Conservation (phyloP, 1,140 invertebrate species). For the Drosophila sp. region DNA sequence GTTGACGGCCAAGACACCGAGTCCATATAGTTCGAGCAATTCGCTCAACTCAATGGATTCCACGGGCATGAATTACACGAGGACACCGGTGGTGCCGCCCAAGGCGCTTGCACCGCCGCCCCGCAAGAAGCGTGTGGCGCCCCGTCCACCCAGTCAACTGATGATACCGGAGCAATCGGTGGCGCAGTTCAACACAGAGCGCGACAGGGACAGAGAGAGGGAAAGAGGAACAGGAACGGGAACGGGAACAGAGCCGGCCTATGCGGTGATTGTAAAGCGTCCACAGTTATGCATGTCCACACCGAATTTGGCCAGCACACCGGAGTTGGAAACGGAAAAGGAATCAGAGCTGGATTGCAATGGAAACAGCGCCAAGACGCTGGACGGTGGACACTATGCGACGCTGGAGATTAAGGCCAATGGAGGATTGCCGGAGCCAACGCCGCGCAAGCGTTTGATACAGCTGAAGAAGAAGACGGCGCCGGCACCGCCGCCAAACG, state of each 20-base stretch:
- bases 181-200: constrained; percentile 33
- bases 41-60: constrained; percentile 84
- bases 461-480: constrained; percentile 79
- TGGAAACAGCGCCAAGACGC: constrained; percentile 58
- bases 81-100: constrained; percentile 64
- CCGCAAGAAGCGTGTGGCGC: constrained; percentile 80
- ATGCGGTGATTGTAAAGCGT: constrained; percentile 66
- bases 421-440: constrained; percentile 61
- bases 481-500: constrained; percentile 62
- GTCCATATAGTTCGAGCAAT: constrained; percentile 84
- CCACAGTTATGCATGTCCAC: constrained; percentile 80
- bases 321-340: constrained; percentile 51
- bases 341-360: constrained; percentile 58
- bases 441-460: constrained; percentile 68
- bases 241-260: constrained; percentile 49
- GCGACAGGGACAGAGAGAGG: not conserved
- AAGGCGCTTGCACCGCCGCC: constrained; percentile 69
- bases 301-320: constrained; percentile 65
- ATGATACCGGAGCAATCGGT: constrained; percentile 74
- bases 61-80: constrained; percentile 79
- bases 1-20: constrained; percentile 80
- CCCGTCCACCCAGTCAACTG: constrained; percentile 78
- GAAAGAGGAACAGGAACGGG: not conserved
- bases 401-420: constrained; percentile 59
- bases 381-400: constrained; percentile 54